phyloP scores from a whole-genome alignment of 2,797 vertebrate species.

The Gambelia wislizenii region DNA sequence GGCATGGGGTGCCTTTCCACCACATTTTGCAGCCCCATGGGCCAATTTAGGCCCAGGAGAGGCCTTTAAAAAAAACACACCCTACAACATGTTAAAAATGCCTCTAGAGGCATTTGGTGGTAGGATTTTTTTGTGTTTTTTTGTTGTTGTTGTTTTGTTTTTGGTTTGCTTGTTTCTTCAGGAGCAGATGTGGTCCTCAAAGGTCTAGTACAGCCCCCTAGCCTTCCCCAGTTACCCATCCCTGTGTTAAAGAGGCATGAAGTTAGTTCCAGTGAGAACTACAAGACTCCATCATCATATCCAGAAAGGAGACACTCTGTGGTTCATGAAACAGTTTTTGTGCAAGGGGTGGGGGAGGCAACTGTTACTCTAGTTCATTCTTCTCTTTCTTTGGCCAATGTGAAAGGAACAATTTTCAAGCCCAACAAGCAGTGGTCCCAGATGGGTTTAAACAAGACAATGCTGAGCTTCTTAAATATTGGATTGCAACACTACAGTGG shows the following conservation, averaged over 20 bases:
- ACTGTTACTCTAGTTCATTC: background rate
- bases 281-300: background rate
- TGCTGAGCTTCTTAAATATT: background rate
- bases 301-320: background rate
- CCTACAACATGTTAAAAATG: too few species aligned
- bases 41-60: too few species aligned
- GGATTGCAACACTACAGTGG: background rate
- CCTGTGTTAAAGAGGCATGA: background rate
- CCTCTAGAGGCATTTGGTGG: too few species aligned
- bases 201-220: too few species aligned
- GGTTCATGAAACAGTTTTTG: background rate
- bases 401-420: background rate
- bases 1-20: too few species aligned
- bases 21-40: too few species aligned
- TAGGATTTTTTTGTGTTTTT: too few species aligned
- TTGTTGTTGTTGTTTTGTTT: too few species aligned
- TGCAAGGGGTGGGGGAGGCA: background rate
- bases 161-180: too few species aligned
- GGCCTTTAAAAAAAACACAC: too few species aligned
- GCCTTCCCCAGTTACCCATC: too few species aligned
- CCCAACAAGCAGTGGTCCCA: background rate
- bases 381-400: background rate
- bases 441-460: background rate
- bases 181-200: too few species aligned
- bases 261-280: background rate